Base-by-base conservation (phyloP, 2,113 vertebrate species). In the Carlito syrichta region DNA sequence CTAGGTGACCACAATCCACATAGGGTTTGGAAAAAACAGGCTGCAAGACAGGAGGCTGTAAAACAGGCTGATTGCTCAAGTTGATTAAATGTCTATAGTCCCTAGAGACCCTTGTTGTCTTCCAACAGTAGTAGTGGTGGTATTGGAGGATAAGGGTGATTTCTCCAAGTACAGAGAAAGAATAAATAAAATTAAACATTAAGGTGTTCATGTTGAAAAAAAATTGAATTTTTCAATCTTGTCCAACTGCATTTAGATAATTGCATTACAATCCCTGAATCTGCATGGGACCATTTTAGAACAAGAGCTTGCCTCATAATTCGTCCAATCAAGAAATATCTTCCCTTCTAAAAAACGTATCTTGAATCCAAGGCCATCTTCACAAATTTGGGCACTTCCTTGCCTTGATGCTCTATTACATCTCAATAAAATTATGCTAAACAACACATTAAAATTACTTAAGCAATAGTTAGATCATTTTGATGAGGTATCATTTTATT, bases 401-500 rank as follows among this genome's bases (percentile, higher is more conserved):
- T 69, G 40, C 38, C 71, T 58, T 20, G 17, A 32, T 20, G 35
- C 1, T 45, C 60, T 94, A 56, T 86, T 96, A 32, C 5, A 16
- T 45, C 40, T 68, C 84, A 91, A 76, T 87, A 82, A 97, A 92
- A 32, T 92, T 96, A 89, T 7, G 54, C 73, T 25, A 95, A 95
- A 93, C n/a, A n/a, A n/a, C n/a, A 60, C 3, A 86, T 30, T 90
- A 85, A 95, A 78, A 85, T 94, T 95, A 96, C 83, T 86, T 54
- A 95, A 84, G 63, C 40, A 87, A 45, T 90, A 85, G 71, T 25
- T n/a, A 71, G 48, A 3, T 14, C 27, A 89, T 96, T 97, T 96
- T 86, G 8, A 52, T 66, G n/a, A 94, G 81, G 1, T 87, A 71
- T 82, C 45, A 71, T 40, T 93, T 74, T 85, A 97, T 82, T 69